Evolutionary conservation across 2,797 vertebrate species (phyloP).

Genomic region (Urocyon cinereoargenteus): DNA sequence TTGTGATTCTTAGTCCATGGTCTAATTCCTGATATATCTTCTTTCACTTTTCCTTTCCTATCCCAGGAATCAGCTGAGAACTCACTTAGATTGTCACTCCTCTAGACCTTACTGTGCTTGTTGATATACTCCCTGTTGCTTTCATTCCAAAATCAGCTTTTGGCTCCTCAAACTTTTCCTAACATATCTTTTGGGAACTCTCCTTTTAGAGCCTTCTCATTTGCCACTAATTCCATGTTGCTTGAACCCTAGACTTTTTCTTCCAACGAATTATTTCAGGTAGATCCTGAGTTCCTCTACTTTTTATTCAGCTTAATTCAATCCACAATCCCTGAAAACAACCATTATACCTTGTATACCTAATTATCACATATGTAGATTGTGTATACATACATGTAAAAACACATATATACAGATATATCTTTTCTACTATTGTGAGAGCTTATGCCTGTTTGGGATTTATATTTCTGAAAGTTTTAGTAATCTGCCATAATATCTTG

Average conservation of each 20-base stretch:
- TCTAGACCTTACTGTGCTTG: not conserved
- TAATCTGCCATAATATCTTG: not conserved
- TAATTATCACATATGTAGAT: not conserved
- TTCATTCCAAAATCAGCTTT: not conserved
- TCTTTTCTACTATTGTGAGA: not conserved
- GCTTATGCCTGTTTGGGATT: not conserved
- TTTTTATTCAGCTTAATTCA: conserved; percentile 44
- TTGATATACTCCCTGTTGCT: not conserved
- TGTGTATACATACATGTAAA: not conserved
- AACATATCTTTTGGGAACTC: not conserved
- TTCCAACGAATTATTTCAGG: conserved; percentile 14
- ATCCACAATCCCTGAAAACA: not conserved
- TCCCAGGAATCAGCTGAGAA: not conserved
- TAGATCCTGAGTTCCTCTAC: not conserved
- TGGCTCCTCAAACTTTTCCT: not conserved
- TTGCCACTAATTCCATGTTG: not conserved
- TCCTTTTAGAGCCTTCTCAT: not conserved
- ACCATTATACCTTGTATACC: not conserved
- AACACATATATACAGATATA: not conserved
- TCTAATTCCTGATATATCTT: not conserved
- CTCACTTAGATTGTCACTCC: not conserved
- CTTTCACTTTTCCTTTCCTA: not conserved
- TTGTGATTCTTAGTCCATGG: not conserved
- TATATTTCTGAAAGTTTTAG: conserved; percentile 13
- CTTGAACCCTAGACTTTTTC: not conserved